These are phyloP conservation scores for Aproaerema taeniolella DNA, from an alignment of 2,888 invertebrate genomes.

Conservation along the genomic window DNA sequence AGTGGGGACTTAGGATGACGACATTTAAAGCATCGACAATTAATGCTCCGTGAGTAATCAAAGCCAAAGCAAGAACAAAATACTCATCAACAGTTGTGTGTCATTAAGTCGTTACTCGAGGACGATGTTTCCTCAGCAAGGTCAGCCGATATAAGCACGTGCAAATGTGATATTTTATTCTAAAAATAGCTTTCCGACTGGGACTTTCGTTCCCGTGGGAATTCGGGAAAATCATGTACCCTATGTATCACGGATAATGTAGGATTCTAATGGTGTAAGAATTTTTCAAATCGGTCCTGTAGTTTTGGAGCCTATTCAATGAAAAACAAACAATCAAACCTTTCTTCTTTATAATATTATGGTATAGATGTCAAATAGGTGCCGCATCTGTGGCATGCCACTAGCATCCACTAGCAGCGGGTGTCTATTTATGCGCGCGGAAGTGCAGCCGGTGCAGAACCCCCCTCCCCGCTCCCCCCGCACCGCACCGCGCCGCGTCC, in stretches of 20 bases:
- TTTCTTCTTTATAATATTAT: background rate
- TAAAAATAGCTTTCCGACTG: too few species aligned
- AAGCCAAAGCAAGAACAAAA: background rate
- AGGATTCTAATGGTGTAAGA: too few species aligned
- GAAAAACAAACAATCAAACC: background rate
- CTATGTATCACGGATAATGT: too few species aligned
- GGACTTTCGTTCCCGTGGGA: too few species aligned
- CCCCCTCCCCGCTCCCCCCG: background rate
- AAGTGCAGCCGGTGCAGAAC: background rate
- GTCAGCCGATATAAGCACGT: background rate
- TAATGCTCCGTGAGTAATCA: too few species aligned
- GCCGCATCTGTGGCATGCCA: background rate
- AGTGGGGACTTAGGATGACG: background rate
- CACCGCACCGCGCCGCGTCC: conserved; percentile 1
- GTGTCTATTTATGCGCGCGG: background rate
- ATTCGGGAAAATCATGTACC: too few species aligned
- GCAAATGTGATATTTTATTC: too few species aligned
- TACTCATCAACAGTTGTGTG: background rate
- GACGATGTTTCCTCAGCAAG: background rate
- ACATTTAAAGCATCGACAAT: too few species aligned
- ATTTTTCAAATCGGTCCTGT: too few species aligned
- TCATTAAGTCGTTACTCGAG: background rate
- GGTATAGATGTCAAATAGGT: background rate
- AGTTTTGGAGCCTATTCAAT: background rate
- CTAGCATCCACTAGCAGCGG: background rate